Evolutionary conservation across 2,113 vertebrate species (phyloP).

Genomic region (Myotis lucifugus): DNA sequence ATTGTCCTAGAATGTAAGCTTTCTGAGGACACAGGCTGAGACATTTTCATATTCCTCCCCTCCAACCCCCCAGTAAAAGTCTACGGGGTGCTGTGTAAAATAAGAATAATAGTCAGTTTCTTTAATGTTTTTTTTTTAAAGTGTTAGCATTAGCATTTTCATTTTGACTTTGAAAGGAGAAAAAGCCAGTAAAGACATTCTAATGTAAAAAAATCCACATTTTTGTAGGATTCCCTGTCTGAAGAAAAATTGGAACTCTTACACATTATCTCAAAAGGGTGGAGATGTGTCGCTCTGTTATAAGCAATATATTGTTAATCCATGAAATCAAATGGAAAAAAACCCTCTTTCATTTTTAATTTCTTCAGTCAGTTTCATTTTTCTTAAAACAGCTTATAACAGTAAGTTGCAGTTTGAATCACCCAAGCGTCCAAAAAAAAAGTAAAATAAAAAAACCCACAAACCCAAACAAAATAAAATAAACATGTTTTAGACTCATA

Average conservation of each 20-base stretch:
- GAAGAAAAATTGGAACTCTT: background rate
- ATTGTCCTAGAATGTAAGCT: background rate
- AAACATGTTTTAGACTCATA: slow-evolving; percentile 3
- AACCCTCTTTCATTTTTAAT: background rate
- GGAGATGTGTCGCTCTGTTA: background rate
- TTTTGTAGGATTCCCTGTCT: background rate
- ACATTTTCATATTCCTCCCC: background rate
- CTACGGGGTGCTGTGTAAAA: background rate
- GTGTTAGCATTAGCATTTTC: slow-evolving; percentile 28
- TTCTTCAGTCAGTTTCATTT: slow-evolving; percentile 31
- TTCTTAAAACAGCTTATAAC: slow-evolving; percentile 35
- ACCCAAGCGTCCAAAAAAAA: slow-evolving; percentile 21
- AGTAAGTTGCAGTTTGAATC: slow-evolving; percentile 10
- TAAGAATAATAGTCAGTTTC: background rate
- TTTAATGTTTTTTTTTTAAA: background rate
- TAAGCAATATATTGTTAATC: background rate
- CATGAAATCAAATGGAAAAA: background rate
- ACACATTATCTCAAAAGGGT: background rate
- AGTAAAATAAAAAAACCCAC: background rate
- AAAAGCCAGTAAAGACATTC: background rate
- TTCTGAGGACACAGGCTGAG: background rate
- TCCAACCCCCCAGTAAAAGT: background rate
- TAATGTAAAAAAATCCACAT: background rate
- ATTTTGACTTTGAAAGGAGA: slow-evolving; percentile 1
- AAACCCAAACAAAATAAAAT: slow-evolving; percentile 2